These are phyloP conservation scores for Eupithecia pulchellata DNA, from an alignment of 2,888 invertebrate species.

Conservation along the genomic window DNA sequence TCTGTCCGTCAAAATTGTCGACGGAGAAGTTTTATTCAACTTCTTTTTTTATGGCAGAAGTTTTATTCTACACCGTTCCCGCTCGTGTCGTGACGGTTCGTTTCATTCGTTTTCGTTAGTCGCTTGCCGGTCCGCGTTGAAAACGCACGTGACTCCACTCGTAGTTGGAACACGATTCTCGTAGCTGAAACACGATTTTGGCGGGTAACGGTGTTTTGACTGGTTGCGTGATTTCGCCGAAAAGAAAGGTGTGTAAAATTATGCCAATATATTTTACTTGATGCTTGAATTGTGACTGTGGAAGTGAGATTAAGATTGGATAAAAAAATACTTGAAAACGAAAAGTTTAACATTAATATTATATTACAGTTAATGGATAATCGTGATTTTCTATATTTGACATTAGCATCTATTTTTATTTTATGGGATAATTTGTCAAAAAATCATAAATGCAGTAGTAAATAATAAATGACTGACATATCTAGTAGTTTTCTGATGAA, in stretches of 20 bases:
- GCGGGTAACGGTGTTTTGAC: slow-evolving; percentile 29
- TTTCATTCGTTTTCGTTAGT: neutral
- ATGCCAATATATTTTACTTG: neutral
- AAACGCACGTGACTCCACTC: neutral
- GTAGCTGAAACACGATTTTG: slow-evolving; percentile 21
- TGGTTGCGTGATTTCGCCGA: slow-evolving; percentile 23
- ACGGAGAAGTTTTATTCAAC: neutral
- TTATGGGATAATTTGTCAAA: too few relatives aligned
- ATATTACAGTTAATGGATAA: too few relatives aligned
- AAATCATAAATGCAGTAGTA: neutral
- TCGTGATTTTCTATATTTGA: too few relatives aligned
- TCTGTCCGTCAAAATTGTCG: neutral
- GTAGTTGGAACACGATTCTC: neutral
- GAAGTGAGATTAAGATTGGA: too few relatives aligned
- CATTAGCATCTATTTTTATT: too few relatives aligned
- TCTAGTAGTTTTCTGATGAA: neutral
- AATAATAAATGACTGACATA: too few relatives aligned
- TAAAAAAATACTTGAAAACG: too few relatives aligned
- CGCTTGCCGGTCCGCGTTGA: neutral
- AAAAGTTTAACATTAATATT: too few relatives aligned
- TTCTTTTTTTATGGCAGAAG: too few relatives aligned
- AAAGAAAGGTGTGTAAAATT: slow-evolving; percentile 32
- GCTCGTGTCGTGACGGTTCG: too few relatives aligned
- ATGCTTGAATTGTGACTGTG: neutral
- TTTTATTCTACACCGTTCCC: neutral